Base-by-base conservation (phyloP, 2,797 vertebrate species). In the Rhynchotus rufescens region DNA sequence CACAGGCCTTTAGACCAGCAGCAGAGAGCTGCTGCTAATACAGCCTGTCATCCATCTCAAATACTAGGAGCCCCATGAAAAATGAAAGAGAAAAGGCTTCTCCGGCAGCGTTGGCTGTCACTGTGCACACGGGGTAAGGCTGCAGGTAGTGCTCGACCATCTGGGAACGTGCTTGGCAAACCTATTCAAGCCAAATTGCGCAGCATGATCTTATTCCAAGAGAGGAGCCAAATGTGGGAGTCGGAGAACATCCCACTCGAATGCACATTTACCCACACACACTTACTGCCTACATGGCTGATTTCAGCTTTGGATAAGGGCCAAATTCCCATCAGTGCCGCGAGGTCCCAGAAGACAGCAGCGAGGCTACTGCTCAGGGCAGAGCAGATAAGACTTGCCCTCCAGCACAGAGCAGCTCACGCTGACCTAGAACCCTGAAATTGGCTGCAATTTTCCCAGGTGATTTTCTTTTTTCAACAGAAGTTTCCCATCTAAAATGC, bases 41-140 rank as follows among this genome's bases (percentile, higher is more conserved):
- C 44, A 51, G 64, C 5, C 1, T 22, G 12, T 44, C 65, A 65
- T 36, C 36, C 34, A 4, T 23, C 68, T 32, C 36, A 3, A 38
- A 5, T 51, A 16, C n/a, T 3, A 2, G 3, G 26, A 64, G 42
- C 49, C 1, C 1, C 8, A n/a, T 28, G 59, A 8, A 38, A 59
- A 57, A 23, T 25, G 23, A 49, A 25, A 22, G 23, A 49, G 38
- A 10, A 38, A 59, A 57, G 51, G 26, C 10, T 71, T 61, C 69
- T 44, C 51, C 19, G 36, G 9, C 21, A 8, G 68, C 7, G 30
- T 51, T 23, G 42, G 49, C 71, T 40, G 4, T 11, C 15, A 40
- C 10, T 32, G 34, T 3, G 0, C 25, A 15, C 64, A 5, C 1
- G 0, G 56, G 30, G 20, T 40, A 19, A 36, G 12, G 44, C 45